phyloP scores from a whole-genome alignment of 2,888 invertebrate genomes.

The Trachelus iudaicus region DNA sequence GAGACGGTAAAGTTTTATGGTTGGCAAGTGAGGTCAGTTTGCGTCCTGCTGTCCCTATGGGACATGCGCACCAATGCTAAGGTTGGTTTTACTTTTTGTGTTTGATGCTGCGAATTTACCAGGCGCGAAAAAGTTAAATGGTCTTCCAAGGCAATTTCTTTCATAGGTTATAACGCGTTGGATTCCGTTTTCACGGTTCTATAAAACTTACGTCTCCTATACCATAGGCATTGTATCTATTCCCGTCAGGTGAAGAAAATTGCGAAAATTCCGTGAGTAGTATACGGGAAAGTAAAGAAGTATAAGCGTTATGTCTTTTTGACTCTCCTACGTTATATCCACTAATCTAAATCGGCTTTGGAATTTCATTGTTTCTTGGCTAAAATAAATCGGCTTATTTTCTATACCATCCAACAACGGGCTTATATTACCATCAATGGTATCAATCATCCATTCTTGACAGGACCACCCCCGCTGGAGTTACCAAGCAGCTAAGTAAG shows the following conservation, averaged over 20 bases:
- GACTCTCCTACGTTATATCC: background rate
- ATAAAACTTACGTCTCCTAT: background rate
- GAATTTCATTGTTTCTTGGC: background rate
- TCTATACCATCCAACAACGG: background rate
- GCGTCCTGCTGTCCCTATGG: background rate
- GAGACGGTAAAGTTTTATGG: background rate
- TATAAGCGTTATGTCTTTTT: background rate
- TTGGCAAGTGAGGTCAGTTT: background rate
- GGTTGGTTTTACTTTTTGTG: background rate
- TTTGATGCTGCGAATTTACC: background rate
- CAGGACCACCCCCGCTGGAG: background rate
- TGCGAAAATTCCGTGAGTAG: background rate
- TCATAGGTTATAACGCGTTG: background rate
- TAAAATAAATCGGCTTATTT: background rate
- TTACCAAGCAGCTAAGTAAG: background rate
- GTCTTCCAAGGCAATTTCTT: background rate
- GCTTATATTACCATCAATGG: background rate
- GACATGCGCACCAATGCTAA: background rate
- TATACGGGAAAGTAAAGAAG: background rate
- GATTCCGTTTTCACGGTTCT: background rate
- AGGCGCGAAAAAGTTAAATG: conserved; percentile 1
- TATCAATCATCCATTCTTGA: conserved; percentile 3
- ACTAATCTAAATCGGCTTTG: background rate
- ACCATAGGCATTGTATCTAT: background rate
- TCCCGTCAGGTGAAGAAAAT: background rate